A percentile compares a stretch with the other conserved stretches of the same genome.
phyloP scores from a whole-genome alignment of 2,888 invertebrate species.

The Leucoptera coffeella region DNA sequence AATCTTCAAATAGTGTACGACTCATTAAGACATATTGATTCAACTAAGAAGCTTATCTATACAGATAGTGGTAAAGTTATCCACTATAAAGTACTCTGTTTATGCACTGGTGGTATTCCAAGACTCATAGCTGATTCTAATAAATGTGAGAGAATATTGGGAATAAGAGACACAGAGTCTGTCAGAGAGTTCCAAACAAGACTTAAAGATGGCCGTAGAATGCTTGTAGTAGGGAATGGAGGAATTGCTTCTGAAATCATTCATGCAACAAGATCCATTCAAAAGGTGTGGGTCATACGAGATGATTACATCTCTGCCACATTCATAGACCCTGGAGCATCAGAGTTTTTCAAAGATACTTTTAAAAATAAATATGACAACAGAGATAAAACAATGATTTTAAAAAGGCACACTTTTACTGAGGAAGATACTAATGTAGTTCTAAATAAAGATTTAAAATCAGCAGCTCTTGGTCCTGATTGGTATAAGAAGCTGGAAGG shows the following conservation, averaged over 20 bases:
- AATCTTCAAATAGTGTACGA: constrained; percentile 67
- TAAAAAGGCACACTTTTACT: constrained; percentile 65
- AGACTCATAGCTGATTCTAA: constrained; percentile 61
- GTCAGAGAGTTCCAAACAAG: constrained; percentile 71
- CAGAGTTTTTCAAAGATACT: constrained; percentile 76
- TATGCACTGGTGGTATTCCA: constrained; percentile 88
- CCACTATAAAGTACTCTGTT: constrained; percentile 73
- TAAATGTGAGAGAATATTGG: constrained; percentile 63
- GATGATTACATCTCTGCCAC: constrained; percentile 89
- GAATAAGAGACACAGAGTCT: constrained; percentile 93
- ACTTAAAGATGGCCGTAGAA: constrained; percentile 60
- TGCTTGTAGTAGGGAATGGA: constrained; percentile 92
- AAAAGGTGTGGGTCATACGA: constrained; percentile 90
- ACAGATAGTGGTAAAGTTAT: constrained; percentile 53
- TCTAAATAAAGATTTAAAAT: constrained; percentile 46
- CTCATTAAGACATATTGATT: constrained; percentile 53
- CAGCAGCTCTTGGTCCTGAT: constrained; percentile 94
- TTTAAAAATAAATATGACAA: constrained; percentile 17
- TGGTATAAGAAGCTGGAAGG: constrained; percentile 72
- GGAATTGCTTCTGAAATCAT: constrained; percentile 97
- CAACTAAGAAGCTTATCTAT: constrained; percentile 37
- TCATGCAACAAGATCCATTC: constrained; percentile 76
- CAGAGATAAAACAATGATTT: constrained; percentile 18
- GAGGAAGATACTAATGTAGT: constrained; percentile 42
- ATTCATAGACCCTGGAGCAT: constrained; percentile 94